phyloP scores from a whole-genome alignment of 92 coral and sea anemone species.

The Pocillopora grandis region DNA sequence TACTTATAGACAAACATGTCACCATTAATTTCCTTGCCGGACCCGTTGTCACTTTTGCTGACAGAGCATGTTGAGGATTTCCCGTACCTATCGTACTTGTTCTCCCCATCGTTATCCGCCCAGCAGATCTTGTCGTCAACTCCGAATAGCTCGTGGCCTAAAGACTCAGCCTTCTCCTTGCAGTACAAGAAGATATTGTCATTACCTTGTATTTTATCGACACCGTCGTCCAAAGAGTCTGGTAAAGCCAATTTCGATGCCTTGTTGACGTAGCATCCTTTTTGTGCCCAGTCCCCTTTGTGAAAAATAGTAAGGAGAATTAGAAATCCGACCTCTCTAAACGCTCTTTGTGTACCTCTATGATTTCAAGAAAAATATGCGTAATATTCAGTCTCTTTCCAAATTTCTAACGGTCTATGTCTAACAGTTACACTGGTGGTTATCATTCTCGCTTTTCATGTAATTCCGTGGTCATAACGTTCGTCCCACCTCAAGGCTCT shows the following conservation, averaged over 20 bases:
- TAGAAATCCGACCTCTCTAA: neutral
- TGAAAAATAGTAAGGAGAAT: neutral
- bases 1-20: slow-evolving; percentile 26
- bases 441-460: too few species aligned
- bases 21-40: slow-evolving; percentile 1
- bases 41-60: neutral
- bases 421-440: too few species aligned
- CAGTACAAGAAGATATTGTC: slow-evolving; percentile 20
- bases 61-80: neutral
- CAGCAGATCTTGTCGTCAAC: slow-evolving; percentile 23
- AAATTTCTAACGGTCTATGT: too few species aligned
- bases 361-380: neutral
- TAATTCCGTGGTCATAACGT: too few species aligned
- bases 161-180: slow-evolving; percentile 5
- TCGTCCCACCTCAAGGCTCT: too few species aligned
- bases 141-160: slow-evolving; percentile 17
- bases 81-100: slow-evolving; percentile 16
- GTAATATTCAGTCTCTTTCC: too few species aligned
- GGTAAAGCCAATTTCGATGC: neutral
- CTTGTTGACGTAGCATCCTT: slow-evolving; percentile 9
- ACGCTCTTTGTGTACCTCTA: neutral
- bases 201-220: neutral
- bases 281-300: neutral
- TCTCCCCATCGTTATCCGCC: slow-evolving; percentile 9
- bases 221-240: neutral